Evolutionary conservation across 2,797 vertebrate species (phyloP), one percentile per base, ranked within the genome.

Genomic region (Champsocephalus gunnari): DNA sequence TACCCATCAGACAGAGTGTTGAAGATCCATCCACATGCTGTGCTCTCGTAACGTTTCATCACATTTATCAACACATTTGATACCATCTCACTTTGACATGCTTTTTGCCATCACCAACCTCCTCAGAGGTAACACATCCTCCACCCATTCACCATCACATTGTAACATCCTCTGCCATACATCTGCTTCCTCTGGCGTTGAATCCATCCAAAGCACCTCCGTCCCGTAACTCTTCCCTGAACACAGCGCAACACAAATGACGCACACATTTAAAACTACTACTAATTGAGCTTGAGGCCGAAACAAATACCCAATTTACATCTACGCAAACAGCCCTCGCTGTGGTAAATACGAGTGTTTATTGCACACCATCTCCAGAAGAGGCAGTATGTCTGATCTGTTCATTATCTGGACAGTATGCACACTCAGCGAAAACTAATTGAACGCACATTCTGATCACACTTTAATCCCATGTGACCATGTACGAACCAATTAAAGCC

Each of bases 131-230:
- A 99, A 75, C 0, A 92, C 91, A 3, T 95, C 95, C 92, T 99
- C 97, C 54, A 96, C 86, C 98, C 98, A 99, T 28, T 95, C 96
- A 72, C 96, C 95, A 0, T 95, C 93, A 0, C 92, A 94, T 21
- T 91, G 88, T 41, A 97, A 94, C 97, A 98, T 98, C 89, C 89
- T 96, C 73, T 96, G 91, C 98, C 98, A 99, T 63, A 99, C 87
- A 45, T 80, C 81, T n/a, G 88, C 90, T 93, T 99, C 98, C 8
- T 93, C 93, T 55, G 88, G 57, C 0, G 93, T 96, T 1, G 98
- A 99, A 87, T 99, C 98, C 97, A 99, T 99, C 98, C 98, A 99
- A 34, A 92, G 92, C 62, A 97, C 98, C 0, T 90, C 87, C 57
- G 93, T 91, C 5, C 96, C 96, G 3, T 98, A 97, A 88, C 97